Base-by-base conservation (phyloP, 1,140 invertebrate genomes). In the Catajapyx aquilonaris region DNA sequence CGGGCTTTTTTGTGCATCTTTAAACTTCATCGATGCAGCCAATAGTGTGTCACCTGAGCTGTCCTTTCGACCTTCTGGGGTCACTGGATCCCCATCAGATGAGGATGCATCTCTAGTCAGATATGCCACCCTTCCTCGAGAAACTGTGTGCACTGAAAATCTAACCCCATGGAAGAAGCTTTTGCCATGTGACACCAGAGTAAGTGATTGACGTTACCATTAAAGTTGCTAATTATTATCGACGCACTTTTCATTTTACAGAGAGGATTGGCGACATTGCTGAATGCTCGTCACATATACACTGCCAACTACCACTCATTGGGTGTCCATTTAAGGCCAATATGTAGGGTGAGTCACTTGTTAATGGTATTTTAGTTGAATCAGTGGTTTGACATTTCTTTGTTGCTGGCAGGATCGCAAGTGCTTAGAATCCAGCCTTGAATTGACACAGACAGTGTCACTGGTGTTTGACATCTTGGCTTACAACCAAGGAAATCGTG, bases 91-190 rank as follows among this genome's bases (percentile, higher is more conserved):
- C 43, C 40, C 45, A 38, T 49, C 51, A 19, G 51, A 55, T 46
- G 44, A 55, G 11, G 65, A 69, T 47, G 65, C 63, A 43, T 66
- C 64, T 41, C 61, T 62, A 45, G 54, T 84, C 28, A 63, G 81
- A 44, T 95, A 95, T 64, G 73, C 88, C 1, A 74, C 79, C 28
- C 56, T 98, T 38, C 87, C 93, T 0, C 65, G 81, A 41, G 94
- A 98, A 70, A 84, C 90, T 49, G 85, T 95, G 5, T 98, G 94
- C 52, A 97, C 93, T 15, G 91, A 97, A 65, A 98, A 98, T 65
- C 64, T 98, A 44, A 97, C 93, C 20, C 93, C 93, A 3, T 97
- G 90, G 76, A 93, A 91, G 51, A 97, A 97, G 57, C 59, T 97
- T 1, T 53, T 97, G 21, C 93, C 93, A 2, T 97, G 93, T 62